Evolutionary conservation across 2,888 invertebrate genomes (phyloP).

Genomic region (Eristalis tenax): DNA sequence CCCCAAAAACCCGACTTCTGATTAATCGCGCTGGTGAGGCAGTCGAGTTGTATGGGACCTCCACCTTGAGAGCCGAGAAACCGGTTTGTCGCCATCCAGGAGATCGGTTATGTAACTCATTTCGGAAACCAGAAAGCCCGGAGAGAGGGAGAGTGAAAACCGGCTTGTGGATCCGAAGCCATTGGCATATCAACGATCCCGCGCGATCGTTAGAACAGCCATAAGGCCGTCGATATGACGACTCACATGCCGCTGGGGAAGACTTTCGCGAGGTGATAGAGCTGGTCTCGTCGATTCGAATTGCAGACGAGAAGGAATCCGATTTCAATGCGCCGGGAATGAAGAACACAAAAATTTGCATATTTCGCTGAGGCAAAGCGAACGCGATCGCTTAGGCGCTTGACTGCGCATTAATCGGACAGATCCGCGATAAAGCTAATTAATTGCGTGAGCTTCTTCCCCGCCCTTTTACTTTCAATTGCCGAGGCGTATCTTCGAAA

Average conservation of each 20-base stretch:
- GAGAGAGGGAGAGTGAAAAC: conserved; percentile 15
- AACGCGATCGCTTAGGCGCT: conserved; percentile 29
- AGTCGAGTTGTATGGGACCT: conserved; percentile 44
- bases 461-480: conserved; percentile 45
- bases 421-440: conserved; percentile 60
- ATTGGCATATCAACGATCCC: conserved; percentile 29
- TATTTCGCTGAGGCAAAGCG: conserved; percentile 19
- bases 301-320: conserved; percentile 11
- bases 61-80: conserved; percentile 45
- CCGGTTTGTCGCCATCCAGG: conserved; percentile 34
- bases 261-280: conserved; percentile 1
- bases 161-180: conserved; percentile 44
- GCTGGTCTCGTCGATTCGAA: background rate
- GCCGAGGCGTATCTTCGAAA: background rate
- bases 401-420: conserved; percentile 52
- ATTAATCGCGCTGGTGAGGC: conserved; percentile 42
- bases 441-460: conserved; percentile 54
- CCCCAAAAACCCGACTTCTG: conserved; percentile 35
- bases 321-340: conserved; percentile 56
- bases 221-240: conserved; percentile 6
- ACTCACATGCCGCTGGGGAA: background rate
- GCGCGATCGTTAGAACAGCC: conserved; percentile 37
- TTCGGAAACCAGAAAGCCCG: conserved; percentile 27
- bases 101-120: conserved; percentile 50
- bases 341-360: conserved; percentile 39